Evolutionary conservation across 23 tunicate species (phyloP), one percentile per base, ranked within the genome.

Genomic region (Ascidia mentula): DNA sequence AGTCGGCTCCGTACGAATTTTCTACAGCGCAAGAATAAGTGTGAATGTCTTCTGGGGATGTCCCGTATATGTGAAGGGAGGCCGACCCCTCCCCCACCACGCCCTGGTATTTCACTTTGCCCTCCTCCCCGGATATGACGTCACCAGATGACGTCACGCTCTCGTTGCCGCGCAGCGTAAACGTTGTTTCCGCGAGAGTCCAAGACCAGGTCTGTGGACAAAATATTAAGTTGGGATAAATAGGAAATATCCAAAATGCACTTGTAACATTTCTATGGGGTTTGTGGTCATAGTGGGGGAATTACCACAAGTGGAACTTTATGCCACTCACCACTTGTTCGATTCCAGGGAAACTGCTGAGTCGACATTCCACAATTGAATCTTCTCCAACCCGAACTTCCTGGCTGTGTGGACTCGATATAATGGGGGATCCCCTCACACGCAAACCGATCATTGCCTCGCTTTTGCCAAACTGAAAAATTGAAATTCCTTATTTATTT

Each of bases 371-470:
- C 0, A 92, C 35, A 8, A 32, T 42, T 18, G 72, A 86, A 39
- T 78, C 81, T 36, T 80, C 65, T 24, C 81, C 93, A 69, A 87
- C 1, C 12, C 46, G 30, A 35, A 80, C 87, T 36, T 77, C 34
- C 69, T 93, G 98, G 17, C 69, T 76, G 34, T 34, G 0, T 24
- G 84, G 82, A 39, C 73, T 79, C n/a, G 36, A 36, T 26, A 93
- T 75, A 4, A 80, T 76, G 28, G 98, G 98, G 20, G 98, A 87
- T 18, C 98, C 98, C 3, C 78, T 75, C 0, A 93, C 98, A 2
- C 46, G 72, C 37, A 93, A 59, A 20, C 78, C 45, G 15, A 70
- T 78, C 22, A 88, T 77, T n/a, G 74, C 86, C 8, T 53, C 31
- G 59, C 40, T 78, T 60, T 69, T 73, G 34, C 85, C 92, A 72